Percentiles rank a stretch among this genome's conserved stretches.
Evolutionary conservation across 2,797 vertebrate genomes (phyloP).

Genomic region (Cygnus olor): DNA sequence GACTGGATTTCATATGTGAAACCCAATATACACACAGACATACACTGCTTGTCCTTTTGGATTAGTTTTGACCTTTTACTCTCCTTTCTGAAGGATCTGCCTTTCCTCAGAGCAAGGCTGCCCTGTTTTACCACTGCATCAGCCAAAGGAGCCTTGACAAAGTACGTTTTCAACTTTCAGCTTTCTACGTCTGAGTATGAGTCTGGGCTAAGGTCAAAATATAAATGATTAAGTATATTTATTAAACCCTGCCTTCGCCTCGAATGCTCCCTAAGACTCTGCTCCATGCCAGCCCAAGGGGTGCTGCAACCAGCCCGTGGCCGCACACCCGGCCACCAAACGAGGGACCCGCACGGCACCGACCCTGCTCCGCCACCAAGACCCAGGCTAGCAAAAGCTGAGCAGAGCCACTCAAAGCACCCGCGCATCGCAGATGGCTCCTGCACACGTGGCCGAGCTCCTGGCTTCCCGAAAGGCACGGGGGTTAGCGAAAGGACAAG

Average conservation of each 20-base stretch:
- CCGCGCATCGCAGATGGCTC: background rate
- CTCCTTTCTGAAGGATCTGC: conserved; percentile 69
- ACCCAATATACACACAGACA: conserved; percentile 76
- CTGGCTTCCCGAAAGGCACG: background rate
- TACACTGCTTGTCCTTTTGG: conserved; percentile 74
- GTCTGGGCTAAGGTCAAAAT: conserved; percentile 58
- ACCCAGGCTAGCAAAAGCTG: rapidly evolving
- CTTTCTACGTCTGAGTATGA: conserved; percentile 16
- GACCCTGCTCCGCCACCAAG: rapidly evolving
- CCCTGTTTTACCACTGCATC: conserved; percentile 20
- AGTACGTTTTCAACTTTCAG: conserved; percentile 1
- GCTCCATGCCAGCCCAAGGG: background rate
- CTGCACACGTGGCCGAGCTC: background rate
- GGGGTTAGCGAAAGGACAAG: background rate
- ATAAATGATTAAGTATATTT: conserved; percentile 63
- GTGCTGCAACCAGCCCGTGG: background rate
- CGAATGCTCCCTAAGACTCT: background rate
- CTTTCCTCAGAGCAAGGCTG: conserved; percentile 64
- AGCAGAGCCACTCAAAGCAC: background rate
- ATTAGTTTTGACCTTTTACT: conserved; percentile 75
- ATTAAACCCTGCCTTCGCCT: conserved; percentile 55
- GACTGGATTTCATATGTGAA: conserved; percentile 80
- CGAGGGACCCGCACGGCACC: rapidly evolving
- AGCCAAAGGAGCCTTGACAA: conserved; percentile 57
- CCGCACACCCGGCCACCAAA: conserved; percentile 17